Base-by-base conservation (phyloP, 2,888 invertebrate genomes). In the Cryptosula pallasiana region DNA sequence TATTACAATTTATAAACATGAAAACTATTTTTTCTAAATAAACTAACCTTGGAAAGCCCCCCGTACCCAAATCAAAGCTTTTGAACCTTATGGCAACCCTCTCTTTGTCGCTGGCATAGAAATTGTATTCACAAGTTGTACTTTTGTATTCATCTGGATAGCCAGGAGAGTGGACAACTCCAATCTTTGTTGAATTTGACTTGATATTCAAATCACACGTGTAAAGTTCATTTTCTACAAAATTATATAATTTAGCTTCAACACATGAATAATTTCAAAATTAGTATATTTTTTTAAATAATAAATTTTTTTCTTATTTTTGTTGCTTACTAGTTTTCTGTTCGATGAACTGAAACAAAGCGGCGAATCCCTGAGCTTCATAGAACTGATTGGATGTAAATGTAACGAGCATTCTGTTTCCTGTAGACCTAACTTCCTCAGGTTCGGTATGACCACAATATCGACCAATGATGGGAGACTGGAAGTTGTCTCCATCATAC, bases 401-500 rank as follows among this genome's bases (percentile, higher is more conserved):
- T 3, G 27, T 32, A 32, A 63, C 63, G 13, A 25, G 20, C 27
- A 63, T 63, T n/a, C n/a, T 63, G 3, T 5, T 34, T 63, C 77
- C 77, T 35, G 76, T 74, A 16, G 80, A 80, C 25, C 74, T 71
- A 1, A 78, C 58, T 73, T 77, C 76, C 72, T 77, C 75, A 36
- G 76, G 74, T 72, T 79, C 79, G 71, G 77, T 77, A 35, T 76
- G 72, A 55, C 78, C 78, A 75, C 81, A 81, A 71, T 76, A 77
- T 54, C 75, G 74, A 45, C 75, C 76, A 54, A 79, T 73, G 25
- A 79, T 73, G 71, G 74, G 74, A 27, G 75, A 71, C 1, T 73
- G 73, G 55, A 71, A 75, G 71, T 79, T 77, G 45, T 71, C 70
- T 0, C 81, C 80, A 74, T 81, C 78, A 72, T 79, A 78, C 0